Evolutionary conservation across 2,113 vertebrate species (phyloP), one percentile per base, ranked within the genome.

Genomic region (Saimiri boliviensis): DNA sequence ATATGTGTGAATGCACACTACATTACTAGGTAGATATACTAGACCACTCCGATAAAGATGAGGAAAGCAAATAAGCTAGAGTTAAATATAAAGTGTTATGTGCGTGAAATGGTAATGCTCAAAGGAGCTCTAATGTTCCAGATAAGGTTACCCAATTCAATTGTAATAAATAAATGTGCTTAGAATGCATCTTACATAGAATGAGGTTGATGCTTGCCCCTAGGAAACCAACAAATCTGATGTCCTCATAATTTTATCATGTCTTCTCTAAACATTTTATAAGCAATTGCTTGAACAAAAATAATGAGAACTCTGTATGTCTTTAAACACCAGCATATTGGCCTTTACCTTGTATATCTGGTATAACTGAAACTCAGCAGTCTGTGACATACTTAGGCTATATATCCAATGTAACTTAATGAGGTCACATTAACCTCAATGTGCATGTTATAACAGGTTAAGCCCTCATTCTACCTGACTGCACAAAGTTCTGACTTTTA

Each of bases 391-490:
- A 74, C n/a, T 76, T 80, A 83, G 32, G 21, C 84, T 84, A 89
- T 32, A 86, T 3, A 89, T 27, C 74, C 88, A 89, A 8, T 92
- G 82, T 86, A 58, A 89, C 63, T 79, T 93, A 97, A 92, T 93
- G 93, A 94, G 94, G 81, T 95, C 84, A 60, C 37, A 91, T 97
- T 95, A 97, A 93, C 80, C 79, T 93, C 40, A 85, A 42, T 68
- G 85, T 92, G 77, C 45, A 52, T 76, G 27, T 68, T 93, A 40
- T 32, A 77, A 82, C 37, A 95, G 42, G 88, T 95, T 92, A 95
- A 85, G 37, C 17, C 21, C 49, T 47, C 35, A 89, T 92, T 92
- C 85, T 47, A 79, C 63, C 68, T 95, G 45, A 90, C 45, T 71
- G 58, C 37, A 79, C 71, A 77, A 32, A 47, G 45, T 52, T 90